Base-by-base conservation (phyloP, 2,797 vertebrate genomes). In the Iguana delicatissima region DNA sequence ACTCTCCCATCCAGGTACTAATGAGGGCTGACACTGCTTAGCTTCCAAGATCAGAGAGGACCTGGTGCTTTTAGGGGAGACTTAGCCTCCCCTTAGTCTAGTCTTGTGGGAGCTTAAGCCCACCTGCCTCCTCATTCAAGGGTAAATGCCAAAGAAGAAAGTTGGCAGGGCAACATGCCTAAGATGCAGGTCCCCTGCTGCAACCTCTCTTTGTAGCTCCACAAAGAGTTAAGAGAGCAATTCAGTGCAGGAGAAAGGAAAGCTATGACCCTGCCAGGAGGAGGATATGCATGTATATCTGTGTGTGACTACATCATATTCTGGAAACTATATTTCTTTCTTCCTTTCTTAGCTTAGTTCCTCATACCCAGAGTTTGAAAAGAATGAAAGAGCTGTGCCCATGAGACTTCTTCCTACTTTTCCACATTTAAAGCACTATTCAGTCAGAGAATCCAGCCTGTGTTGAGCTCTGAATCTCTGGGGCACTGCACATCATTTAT, bases 161-260 rank as follows among this genome's bases (percentile, higher is more conserved):
- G 0, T 46, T 46, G 42, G 4, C 42, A 81, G 2, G 26, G 1
- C 3, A 32, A 74, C 92, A 91, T 80, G 29, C 22, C n/a, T 93
- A 91, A 94, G 83, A 91, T 92, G 80, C 91, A 94, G 91, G 90
- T 96, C 92, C 88, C 87, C 92, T 92, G 82, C 90, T 92, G 90
- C 88, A 94, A 94, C 84, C 91, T 93, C 84, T 52, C 77, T 93
- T 90, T 93, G 86, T 85, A 55, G 73, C 85, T 38, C 77, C 94
- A 83, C 85, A 92, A 84, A 87, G 72, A 92, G 80, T 80, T 9
- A 0, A 91, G 83, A 90, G 86, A 94, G 92, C 92, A 62, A 87
- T 0, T 80, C 0, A 0, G 81, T 86, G 85, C 55, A 67, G 87
- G 90, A 94, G 92, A 93, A 94, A 95, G 57, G 90, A 86, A 79